These are phyloP conservation scores for Pyxicephalus adspersus DNA, from an alignment of 2,113 vertebrate genomes.

Conservation along the genomic window DNA sequence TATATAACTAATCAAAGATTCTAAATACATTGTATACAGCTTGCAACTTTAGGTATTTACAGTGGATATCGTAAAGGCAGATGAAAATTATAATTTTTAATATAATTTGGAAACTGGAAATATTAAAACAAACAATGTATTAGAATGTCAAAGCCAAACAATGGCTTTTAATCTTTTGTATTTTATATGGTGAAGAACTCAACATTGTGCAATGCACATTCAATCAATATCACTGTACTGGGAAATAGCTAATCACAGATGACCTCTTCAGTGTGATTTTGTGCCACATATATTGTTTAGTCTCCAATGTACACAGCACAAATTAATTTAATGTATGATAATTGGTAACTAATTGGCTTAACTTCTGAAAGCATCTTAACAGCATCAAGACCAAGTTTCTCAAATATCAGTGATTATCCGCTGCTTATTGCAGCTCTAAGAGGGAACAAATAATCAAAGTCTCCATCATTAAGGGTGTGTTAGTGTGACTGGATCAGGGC, in stretches of 20 bases:
- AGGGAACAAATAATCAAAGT: slow-evolving; percentile 80
- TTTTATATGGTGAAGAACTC: background rate
- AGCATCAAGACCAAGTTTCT: slow-evolving; percentile 64
- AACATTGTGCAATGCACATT: background rate
- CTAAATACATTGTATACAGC: no score
- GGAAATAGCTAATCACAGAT: background rate
- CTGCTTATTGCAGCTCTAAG: slow-evolving; percentile 75
- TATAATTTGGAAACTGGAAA: no score
- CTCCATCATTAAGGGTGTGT: slow-evolving; percentile 86
- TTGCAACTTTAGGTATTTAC: no score
- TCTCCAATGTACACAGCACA: slow-evolving; percentile 71
- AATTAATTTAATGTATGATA: slow-evolving; percentile 84
- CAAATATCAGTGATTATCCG: slow-evolving; percentile 80
- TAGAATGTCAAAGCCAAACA: no score
- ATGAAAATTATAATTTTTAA: no score
- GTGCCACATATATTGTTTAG: slow-evolving; percentile 67
- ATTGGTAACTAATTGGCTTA: slow-evolving; percentile 90
- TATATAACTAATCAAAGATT: no score
- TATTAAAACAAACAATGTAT: no score
- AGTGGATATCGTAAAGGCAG: no score
- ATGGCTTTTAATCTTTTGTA: background rate
- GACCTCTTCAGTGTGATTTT: slow-evolving; percentile 51
- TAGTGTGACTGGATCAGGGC: slow-evolving; percentile 71
- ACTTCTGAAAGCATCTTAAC: slow-evolving; percentile 71
- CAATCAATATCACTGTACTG: background rate